phyloP scores from a whole-genome alignment of 2,113 vertebrate species.

The Accipiter virgatus region DNA sequence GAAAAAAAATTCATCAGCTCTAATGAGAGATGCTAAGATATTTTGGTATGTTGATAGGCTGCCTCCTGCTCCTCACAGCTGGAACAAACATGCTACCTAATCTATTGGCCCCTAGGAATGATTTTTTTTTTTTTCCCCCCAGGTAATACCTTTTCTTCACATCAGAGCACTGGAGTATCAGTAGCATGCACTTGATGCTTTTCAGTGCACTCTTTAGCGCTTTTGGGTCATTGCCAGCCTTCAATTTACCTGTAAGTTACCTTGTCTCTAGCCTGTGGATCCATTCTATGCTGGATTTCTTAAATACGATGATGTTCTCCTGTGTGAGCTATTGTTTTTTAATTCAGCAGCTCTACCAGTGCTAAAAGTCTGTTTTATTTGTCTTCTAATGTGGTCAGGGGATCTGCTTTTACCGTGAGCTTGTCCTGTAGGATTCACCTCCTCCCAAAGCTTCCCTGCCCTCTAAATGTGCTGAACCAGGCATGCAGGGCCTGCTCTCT shows the following conservation, averaged over 20 bases:
- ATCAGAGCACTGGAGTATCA: constrained; percentile 8
- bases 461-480: not conserved
- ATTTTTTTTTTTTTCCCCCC: not conserved
- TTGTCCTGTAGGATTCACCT: not conserved
- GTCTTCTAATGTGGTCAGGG: not conserved
- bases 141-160: constrained; percentile 30
- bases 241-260: constrained; percentile 3
- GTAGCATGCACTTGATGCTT: not conserved
- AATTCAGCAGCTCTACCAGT: not conserved
- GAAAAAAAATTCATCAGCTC: not conserved
- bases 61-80: constrained; percentile 56
- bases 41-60: constrained; percentile 46
- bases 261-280: not conserved
- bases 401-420: not conserved
- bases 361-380: not conserved
- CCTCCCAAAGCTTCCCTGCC: not conserved
- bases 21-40: constrained; percentile 55
- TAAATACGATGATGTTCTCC: not conserved
- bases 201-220: not conserved
- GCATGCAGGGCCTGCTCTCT: not conserved
- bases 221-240: constrained; percentile 30
- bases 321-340: not conserved
- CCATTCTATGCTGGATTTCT: not conserved
- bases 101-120: not conserved
- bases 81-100: constrained; percentile 12